Conservation (phyloP, 2,113 vertebrate species). For the Chloroceryle aenea region DNA sequence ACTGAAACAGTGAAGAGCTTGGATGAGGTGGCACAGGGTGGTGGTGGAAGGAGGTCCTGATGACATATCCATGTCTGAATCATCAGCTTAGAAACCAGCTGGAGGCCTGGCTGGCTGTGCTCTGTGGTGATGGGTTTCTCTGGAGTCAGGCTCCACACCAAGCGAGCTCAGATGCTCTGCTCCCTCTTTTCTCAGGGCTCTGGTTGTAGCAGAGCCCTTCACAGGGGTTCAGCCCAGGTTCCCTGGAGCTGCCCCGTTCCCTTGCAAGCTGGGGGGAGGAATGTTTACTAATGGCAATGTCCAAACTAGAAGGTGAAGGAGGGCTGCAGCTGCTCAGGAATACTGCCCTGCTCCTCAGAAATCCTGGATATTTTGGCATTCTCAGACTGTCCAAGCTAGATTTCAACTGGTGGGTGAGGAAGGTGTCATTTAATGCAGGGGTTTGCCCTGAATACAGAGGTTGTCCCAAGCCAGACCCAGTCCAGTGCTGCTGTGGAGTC, state of each 20-base stretch:
- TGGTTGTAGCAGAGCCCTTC: not conserved
- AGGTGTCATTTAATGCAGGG: not conserved
- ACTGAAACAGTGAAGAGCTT: not conserved
- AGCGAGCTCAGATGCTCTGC: not conserved
- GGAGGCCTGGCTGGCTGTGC: not conserved
- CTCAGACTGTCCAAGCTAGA: not conserved
- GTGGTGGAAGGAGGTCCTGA: not conserved
- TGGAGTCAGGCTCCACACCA: not conserved
- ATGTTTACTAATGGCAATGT: not conserved
- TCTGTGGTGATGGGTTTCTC: not conserved
- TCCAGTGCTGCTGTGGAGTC: not conserved
- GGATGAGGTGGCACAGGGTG: not conserved
- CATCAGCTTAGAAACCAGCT: not conserved
- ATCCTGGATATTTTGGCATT: not conserved
- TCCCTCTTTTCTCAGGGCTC: not conserved
- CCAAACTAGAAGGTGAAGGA: not conserved
- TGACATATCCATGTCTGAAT: fast-evolving
- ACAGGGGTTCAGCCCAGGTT: not conserved
- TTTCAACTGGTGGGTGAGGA: not conserved
- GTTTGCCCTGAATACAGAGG: not conserved
- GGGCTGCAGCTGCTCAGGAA: not conserved
- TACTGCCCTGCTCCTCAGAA: not conserved
- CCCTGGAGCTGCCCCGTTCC: not conserved
- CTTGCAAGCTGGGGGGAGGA: not conserved
- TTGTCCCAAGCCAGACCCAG: not conserved